These are phyloP conservation scores for Silurus glanis DNA, from an alignment of 2,113 vertebrate species.

Conservation along the genomic window DNA sequence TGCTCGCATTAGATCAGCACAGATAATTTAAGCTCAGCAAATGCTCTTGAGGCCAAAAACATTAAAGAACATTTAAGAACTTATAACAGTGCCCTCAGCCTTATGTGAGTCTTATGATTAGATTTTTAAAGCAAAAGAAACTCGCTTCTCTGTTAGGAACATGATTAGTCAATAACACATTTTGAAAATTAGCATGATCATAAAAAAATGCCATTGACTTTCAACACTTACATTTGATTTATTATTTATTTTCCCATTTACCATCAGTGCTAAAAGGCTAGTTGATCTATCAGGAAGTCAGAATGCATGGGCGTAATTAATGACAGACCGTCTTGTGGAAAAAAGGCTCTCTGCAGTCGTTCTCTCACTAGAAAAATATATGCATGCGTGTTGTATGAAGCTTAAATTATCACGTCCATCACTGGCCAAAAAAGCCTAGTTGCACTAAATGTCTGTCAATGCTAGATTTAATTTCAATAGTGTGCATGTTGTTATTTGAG, in stretches of 20 bases:
- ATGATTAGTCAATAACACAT: constrained; percentile 19
- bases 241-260: neutral
- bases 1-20: constrained; percentile 34
- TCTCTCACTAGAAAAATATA: neutral
- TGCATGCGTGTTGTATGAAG: neutral
- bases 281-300: neutral
- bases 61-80: neutral
- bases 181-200: constrained; percentile 35
- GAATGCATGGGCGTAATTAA: constrained; percentile 1
- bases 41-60: neutral
- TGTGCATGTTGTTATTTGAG: neutral
- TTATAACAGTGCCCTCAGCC: neutral
- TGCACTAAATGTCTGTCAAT: neutral
- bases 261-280: neutral
- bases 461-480: neutral
- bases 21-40: constrained; percentile 53
- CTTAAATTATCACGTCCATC: constrained; percentile 12
- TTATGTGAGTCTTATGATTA: constrained; percentile 12
- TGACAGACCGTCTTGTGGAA: neutral
- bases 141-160: constrained; percentile 22
- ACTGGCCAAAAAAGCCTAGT: neutral
- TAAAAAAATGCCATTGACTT: constrained; percentile 13
- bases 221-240: neutral
- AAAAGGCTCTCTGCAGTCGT: neutral
- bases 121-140: constrained; percentile 20